Evolutionary conservation across 2,113 vertebrate genomes (phyloP).

Genomic region (Dissostichus mawsoni): DNA sequence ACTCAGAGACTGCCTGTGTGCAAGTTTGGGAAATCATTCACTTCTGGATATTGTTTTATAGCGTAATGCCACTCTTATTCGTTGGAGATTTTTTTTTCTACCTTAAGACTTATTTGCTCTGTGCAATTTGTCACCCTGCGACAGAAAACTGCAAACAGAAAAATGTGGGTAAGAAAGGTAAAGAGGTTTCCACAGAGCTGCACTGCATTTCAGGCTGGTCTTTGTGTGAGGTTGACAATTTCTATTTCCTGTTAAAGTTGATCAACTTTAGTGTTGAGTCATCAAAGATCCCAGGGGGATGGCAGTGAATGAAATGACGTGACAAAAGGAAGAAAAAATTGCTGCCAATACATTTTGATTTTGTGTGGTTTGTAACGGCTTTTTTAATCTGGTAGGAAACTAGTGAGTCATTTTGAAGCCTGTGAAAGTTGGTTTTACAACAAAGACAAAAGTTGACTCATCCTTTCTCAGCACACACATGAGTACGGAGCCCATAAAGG

Average conservation of each 20-base stretch:
- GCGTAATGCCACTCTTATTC: constrained; percentile 38
- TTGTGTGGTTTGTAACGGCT: constrained; percentile 69
- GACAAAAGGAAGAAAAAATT: not conserved
- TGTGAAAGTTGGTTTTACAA: constrained; percentile 46
- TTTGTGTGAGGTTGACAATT: not conserved
- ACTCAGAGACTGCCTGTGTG: constrained; percentile 45
- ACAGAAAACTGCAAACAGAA: constrained; percentile 30
- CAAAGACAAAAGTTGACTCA: constrained; percentile 15
- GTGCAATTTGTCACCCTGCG: constrained; percentile 24
- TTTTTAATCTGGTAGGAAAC: constrained; percentile 44
- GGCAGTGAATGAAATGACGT: constrained; percentile 51
- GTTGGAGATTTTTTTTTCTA: constrained; percentile 15
- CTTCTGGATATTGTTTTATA: constrained; percentile 55
- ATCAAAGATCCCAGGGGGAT: constrained; percentile 22
- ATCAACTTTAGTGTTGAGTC: constrained; percentile 47
- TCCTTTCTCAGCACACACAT: not conserved
- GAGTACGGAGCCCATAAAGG: no score
- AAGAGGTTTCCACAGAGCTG: not conserved
- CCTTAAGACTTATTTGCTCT: constrained; percentile 35
- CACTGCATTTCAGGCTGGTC: not conserved
- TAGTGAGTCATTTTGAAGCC: constrained; percentile 3
- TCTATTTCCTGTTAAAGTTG: constrained; percentile 27
- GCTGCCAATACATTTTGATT: constrained; percentile 36
- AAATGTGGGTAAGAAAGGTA: constrained; percentile 22
- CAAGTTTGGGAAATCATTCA: constrained; percentile 45